These are phyloP conservation scores for Chrysotoxum bicinctum DNA, from an alignment of 2,888 invertebrate genomes.

Conservation along the genomic window DNA sequence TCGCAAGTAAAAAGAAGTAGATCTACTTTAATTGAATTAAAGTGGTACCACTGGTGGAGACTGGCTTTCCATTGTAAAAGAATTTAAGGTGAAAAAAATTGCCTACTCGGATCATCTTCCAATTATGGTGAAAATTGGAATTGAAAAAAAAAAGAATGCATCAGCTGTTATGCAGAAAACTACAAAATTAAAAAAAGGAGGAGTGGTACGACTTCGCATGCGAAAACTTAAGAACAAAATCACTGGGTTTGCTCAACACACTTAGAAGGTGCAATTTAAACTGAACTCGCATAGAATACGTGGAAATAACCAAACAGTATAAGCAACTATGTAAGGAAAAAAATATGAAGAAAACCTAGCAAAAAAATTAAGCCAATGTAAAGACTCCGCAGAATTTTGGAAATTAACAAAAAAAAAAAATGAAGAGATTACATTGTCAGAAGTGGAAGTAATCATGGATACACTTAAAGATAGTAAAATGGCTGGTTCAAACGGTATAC, in stretches of 20 bases:
- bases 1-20: no score
- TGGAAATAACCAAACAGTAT: neutral
- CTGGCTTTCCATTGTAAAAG: no score
- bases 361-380: neutral
- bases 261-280: neutral
- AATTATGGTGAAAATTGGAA: no score
- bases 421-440: no score
- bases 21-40: no score
- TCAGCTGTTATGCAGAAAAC: neutral
- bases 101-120: no score
- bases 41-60: no score
- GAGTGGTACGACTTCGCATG: neutral
- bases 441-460: no score
- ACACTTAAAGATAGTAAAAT: no score
- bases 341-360: neutral
- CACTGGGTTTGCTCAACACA: neutral
- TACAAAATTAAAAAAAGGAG: neutral
- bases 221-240: neutral
- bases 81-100: no score
- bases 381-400: neutral
- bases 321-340: neutral
- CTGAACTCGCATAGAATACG: neutral
- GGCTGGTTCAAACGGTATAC: no score
- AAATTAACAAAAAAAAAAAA: neutral
- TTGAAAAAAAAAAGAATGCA: neutral